phyloP scores from a whole-genome alignment of 2,113 vertebrate species.

The Bujurquina vittata region DNA sequence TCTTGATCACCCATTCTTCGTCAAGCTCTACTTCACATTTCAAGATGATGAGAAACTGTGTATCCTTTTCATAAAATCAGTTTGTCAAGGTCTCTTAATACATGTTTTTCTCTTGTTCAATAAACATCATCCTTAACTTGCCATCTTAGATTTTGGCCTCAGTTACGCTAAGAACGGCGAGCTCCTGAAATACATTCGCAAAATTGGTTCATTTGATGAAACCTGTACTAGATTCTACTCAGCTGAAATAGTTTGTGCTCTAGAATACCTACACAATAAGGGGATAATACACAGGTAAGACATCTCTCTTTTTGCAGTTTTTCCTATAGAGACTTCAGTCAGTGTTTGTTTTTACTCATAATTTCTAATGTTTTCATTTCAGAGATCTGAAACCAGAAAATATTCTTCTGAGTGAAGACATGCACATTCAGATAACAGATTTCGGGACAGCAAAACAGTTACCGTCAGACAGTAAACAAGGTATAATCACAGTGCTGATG shows the following conservation, averaged over 20 bases:
- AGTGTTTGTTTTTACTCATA: not conserved
- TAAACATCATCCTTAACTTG: slow-evolving; percentile 68
- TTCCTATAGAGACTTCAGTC: not conserved
- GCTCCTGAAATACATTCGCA: slow-evolving; percentile 98
- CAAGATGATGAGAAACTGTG: slow-evolving; percentile 99
- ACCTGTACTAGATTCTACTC: slow-evolving; percentile 98
- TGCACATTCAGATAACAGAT: slow-evolving; percentile 99
- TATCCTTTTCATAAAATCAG: slow-evolving; percentile 86
- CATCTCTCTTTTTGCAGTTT: not conserved
- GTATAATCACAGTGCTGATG: slow-evolving; percentile 60
- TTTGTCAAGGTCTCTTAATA: not conserved
- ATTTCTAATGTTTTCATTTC: slow-evolving; percentile 55
- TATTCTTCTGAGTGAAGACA: slow-evolving; percentile 97
- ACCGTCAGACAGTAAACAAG: slow-evolving; percentile 96
- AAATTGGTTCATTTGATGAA: slow-evolving; percentile 99
- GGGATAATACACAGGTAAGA: slow-evolving; percentile 98
- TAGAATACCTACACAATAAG: slow-evolving; percentile 96
- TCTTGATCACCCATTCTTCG: slow-evolving; percentile 97
- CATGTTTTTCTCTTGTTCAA: not conserved
- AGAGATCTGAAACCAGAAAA: slow-evolving; percentile 99
- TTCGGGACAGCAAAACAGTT: slow-evolving; percentile 98
- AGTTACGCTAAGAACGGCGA: slow-evolving; percentile 99
- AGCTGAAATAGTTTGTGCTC: slow-evolving; percentile 94
- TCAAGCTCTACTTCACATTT: slow-evolving; percentile 99
- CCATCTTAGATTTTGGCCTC: slow-evolving; percentile 94